Conservation (phyloP, 2,888 invertebrate genomes). For the Blomia tropicalis region DNA sequence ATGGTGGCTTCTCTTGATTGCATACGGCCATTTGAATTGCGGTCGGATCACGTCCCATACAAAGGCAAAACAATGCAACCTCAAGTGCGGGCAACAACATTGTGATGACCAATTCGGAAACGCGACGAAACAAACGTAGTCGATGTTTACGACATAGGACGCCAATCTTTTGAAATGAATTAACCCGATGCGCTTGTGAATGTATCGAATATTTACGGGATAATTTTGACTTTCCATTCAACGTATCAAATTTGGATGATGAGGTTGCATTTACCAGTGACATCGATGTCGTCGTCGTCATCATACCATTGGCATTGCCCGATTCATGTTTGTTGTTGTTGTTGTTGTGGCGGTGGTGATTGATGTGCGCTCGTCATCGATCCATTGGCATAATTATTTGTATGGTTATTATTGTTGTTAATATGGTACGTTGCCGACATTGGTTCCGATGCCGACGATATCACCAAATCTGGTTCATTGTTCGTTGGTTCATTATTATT, state of each 20-base stretch:
- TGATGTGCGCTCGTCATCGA: too few relatives aligned
- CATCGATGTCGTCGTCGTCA: neutral
- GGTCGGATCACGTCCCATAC: slow-evolving; percentile 33
- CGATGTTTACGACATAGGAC: slow-evolving; percentile 22
- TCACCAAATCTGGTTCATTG: too few relatives aligned
- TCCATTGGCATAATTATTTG: too few relatives aligned
- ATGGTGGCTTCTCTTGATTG: slow-evolving; percentile 34
- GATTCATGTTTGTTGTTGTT: neutral
- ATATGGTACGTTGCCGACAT: too few relatives aligned
- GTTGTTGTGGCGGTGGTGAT: too few relatives aligned
- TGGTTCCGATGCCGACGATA: too few relatives aligned
- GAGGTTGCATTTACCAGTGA: too few relatives aligned
- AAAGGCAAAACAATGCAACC: slow-evolving; percentile 37
- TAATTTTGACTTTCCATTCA: too few relatives aligned
- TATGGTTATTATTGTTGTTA: too few relatives aligned
- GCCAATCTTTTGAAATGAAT: slow-evolving; percentile 1
- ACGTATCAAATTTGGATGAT: too few relatives aligned
- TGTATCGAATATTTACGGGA: slow-evolving; percentile 4
- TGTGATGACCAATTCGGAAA: slow-evolving; percentile 22
- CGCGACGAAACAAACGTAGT: slow-evolving; percentile 19
- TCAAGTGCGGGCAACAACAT: slow-evolving; percentile 37
- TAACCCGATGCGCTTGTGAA: neutral
- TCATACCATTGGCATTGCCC: neutral
- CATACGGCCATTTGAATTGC: slow-evolving; percentile 36
- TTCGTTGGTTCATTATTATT: too few relatives aligned